Base-by-base conservation (phyloP, 2,888 invertebrate species). In the Synergus itoensis region DNA sequence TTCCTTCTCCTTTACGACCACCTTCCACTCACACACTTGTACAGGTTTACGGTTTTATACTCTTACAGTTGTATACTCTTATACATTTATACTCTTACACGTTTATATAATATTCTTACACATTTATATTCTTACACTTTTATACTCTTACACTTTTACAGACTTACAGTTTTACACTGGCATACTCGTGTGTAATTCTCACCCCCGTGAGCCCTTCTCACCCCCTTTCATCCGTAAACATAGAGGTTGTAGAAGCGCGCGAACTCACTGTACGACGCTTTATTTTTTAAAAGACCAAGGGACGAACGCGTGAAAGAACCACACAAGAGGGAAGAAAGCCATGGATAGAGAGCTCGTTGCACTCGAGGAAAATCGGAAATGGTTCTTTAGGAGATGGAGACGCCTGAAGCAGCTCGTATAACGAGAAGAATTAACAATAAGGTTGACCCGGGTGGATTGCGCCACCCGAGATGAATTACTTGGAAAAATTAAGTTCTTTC, bases 1-100 rank as follows among this genome's bases (percentile, higher is more conserved):
- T 88, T 91, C 91, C 81, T 86, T 83, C 86, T 79, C 82, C 77
- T 81, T 81, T 80, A 75, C 77, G 79, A 80, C 80, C 81, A 80
- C 80, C 81, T 81, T 81, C 60, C 78, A 79, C 80, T 65, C 80
- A 62, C 78, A 40, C 80, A 76, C 80, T 76, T 76, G 45, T 62
- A 69, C 53, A 41, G 53, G 77, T 79, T 77, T 79, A 67, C 77
- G 36, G 73, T 80, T 82, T 76, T 77, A 77, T 80, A 80, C 77
- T 81, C 79, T 80, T 78, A 45, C 77, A 79, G 53, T 78, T 79
- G 77, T 79, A 67, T 76, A 77, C 81, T 53, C 79, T 43, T 16
- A 63, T 78, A 41, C 75, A 80, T 82, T 76, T 79, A 77, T 80
- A 78, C 77, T 81, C 79, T 80, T 77, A 45, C 75, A 79, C 57